Conservation (phyloP, 2,113 vertebrate species). For the Peromyscus leucopus region DNA sequence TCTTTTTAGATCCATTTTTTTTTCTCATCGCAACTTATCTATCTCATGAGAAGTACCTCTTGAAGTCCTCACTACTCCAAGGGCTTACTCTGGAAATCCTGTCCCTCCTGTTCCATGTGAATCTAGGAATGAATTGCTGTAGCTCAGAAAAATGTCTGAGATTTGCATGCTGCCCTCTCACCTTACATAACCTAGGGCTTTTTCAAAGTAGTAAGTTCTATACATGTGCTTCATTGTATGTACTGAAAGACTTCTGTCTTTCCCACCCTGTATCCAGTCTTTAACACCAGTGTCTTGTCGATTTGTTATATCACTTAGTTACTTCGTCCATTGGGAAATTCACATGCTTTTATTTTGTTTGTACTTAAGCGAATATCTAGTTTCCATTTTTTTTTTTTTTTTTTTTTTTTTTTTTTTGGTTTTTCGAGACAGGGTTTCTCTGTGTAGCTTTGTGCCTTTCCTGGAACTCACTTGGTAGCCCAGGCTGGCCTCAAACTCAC, state of each 20-base stretch:
- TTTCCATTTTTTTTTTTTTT: not conserved
- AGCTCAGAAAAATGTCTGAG: not conserved
- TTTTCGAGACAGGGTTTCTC: too few relatives aligned
- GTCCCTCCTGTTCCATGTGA: fast-evolving
- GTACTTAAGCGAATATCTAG: not conserved
- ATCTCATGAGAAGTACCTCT: not conserved
- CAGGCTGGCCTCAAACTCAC: too few relatives aligned
- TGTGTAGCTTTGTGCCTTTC: too few relatives aligned
- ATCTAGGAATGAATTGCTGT: not conserved
- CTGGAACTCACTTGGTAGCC: too few relatives aligned
- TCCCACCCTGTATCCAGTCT: fast-evolving
- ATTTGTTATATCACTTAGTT: not conserved
- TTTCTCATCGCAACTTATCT: too few relatives aligned
- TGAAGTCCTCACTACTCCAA: fast-evolving
- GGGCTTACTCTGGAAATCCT: not conserved
- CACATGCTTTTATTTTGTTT: not conserved
- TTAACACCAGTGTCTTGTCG: not conserved
- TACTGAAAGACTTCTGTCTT: not conserved
- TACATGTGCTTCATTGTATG: not conserved
- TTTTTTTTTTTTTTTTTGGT: not conserved
- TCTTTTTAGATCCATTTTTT: not conserved
- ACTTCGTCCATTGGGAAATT: not conserved
- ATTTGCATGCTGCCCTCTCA: not conserved
- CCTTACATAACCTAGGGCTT: not conserved
- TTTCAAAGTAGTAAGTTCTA: not conserved